Percentiles rank a stretch among this genome's conserved stretches.
These are phyloP conservation scores for Synodontis membranacea DNA, from an alignment of 2,113 vertebrate species.

Conservation along the genomic window DNA sequence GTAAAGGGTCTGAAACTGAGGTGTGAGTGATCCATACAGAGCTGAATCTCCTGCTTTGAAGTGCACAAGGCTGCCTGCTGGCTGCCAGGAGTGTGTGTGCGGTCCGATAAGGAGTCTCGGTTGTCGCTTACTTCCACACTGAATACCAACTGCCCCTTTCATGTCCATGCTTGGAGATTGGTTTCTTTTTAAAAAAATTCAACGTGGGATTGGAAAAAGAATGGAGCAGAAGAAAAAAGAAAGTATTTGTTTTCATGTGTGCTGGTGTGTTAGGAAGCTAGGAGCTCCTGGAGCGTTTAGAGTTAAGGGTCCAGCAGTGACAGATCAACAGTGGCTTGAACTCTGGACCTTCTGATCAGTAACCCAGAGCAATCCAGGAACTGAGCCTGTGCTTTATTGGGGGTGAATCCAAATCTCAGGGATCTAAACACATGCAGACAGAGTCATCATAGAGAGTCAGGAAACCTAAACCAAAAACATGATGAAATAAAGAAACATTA, in stretches of 20 bases:
- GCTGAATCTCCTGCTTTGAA: slow-evolving; percentile 35
- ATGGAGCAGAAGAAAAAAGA: not conserved
- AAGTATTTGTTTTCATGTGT: not conserved
- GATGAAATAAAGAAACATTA: not conserved
- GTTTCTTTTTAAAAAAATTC: not conserved
- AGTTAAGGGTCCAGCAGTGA: not conserved
- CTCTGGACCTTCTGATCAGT: not conserved
- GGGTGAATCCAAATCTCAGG: too few species aligned
- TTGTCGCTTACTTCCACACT: slow-evolving; percentile 7
- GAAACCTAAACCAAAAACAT: too few species aligned
- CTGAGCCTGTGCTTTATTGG: too few species aligned
- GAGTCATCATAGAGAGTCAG: not conserved
- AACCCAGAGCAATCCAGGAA: not conserved
- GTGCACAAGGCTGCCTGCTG: slow-evolving; percentile 12
- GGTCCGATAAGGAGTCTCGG: slow-evolving; percentile 35
- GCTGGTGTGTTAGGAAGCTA: not conserved
- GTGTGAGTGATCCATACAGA: slow-evolving; percentile 16
- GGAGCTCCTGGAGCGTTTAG: not conserved
- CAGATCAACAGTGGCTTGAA: not conserved
- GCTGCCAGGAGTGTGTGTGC: slow-evolving; percentile 23
- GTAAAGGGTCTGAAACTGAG: slow-evolving; percentile 26
- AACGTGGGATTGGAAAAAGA: not conserved
- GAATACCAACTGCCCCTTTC: slow-evolving; percentile 9
- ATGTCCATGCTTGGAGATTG: not conserved
- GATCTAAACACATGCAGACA: too few species aligned